Conservation (phyloP, 2,888 invertebrate genomes). For the Cerastoderma edule region DNA sequence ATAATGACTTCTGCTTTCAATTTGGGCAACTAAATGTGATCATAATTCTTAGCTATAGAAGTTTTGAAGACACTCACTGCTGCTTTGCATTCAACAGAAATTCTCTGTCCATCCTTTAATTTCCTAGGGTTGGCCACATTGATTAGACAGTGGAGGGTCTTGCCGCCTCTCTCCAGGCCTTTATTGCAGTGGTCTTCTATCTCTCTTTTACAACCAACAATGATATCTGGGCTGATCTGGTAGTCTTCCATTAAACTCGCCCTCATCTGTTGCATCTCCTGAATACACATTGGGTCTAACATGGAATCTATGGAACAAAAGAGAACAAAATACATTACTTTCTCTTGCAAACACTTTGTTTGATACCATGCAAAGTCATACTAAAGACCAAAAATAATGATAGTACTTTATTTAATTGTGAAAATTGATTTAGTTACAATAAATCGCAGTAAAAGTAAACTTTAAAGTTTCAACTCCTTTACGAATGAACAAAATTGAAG, state of each 20-base stretch:
- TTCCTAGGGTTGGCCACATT: conserved; percentile 88
- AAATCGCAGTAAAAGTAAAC: too few relatives aligned
- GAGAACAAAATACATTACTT: too few relatives aligned
- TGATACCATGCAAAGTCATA: too few relatives aligned
- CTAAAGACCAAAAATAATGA: too few relatives aligned
- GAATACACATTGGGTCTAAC: conserved; percentile 87
- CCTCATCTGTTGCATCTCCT: conserved; percentile 95
- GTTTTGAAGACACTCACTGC: conserved; percentile 65
- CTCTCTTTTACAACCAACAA: conserved; percentile 93
- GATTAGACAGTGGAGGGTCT: conserved; percentile 98
- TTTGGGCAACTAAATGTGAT: too few relatives aligned
- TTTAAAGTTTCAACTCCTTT: too few relatives aligned
- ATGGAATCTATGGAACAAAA: too few relatives aligned
- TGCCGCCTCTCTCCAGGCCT: conserved; percentile 91
- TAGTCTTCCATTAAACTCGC: conserved; percentile 96
- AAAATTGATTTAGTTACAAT: too few relatives aligned
- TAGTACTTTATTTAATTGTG: too few relatives aligned
- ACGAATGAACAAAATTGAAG: too few relatives aligned
- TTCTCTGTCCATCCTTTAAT: conserved; percentile 28
- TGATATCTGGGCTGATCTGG: conserved; percentile 95
- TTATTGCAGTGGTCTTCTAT: conserved; percentile 87
- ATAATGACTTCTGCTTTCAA: background rate
- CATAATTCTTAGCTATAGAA: too few relatives aligned
- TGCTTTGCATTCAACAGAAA: conserved; percentile 60
- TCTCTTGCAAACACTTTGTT: too few relatives aligned